phyloP scores from a whole-genome alignment of 2,888 invertebrate species.

The Callyntrura sp. region DNA sequence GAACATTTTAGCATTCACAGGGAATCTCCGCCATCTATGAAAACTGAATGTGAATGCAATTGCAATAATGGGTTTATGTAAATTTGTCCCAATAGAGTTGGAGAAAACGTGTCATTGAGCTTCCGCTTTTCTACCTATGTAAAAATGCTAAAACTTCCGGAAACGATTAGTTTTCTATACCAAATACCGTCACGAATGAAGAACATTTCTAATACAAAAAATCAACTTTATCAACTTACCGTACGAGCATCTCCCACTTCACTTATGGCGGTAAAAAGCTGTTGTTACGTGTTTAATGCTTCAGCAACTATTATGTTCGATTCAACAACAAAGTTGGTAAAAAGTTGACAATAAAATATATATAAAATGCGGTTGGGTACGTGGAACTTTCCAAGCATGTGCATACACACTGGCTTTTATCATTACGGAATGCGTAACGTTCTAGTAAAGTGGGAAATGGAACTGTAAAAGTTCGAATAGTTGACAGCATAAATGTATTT shows the following conservation, averaged over 20 bases:
- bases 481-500: not conserved
- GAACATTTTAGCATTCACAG: slow-evolving; percentile 43
- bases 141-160: slow-evolving; percentile 44
- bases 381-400: too few species aligned
- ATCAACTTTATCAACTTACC: not conserved
- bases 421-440: too few species aligned
- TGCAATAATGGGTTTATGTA: slow-evolving; percentile 69
- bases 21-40: slow-evolving; percentile 39
- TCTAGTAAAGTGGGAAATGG: slow-evolving; percentile 36
- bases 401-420: too few species aligned
- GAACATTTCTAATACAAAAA: not conserved
- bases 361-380: too few species aligned
- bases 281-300: too few species aligned
- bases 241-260: too few species aligned
- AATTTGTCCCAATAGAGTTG: slow-evolving; percentile 60
- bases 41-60: slow-evolving; percentile 52
- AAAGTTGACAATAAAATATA: too few species aligned
- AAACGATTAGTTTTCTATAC: slow-evolving; percentile 53
- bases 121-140: slow-evolving; percentile 41
- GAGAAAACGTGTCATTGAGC: slow-evolving; percentile 60
- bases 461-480: slow-evolving; percentile 39
- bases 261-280: too few species aligned
- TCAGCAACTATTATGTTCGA: too few species aligned
- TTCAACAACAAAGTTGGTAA: too few species aligned
- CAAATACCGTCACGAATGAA: not conserved